Percentiles rank a stretch among this genome's conserved stretches.
Conservation (phyloP, 2,888 invertebrate species). For the Rhopalosiphum nymphaeae region DNA sequence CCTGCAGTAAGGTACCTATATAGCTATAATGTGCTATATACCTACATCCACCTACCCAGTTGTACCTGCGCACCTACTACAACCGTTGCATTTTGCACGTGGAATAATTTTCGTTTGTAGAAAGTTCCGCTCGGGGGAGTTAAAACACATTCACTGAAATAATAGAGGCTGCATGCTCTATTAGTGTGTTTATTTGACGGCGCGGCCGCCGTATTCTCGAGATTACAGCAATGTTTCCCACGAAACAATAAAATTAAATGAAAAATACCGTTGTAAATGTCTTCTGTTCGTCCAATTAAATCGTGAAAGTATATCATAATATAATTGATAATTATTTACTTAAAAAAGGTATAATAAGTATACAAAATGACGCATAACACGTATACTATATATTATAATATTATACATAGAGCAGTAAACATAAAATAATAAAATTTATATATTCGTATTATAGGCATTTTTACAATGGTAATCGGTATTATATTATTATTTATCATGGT, state of each 20-base stretch:
- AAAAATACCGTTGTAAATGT: neutral
- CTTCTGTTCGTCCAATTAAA: constrained; percentile 3
- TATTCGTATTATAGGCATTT: neutral
- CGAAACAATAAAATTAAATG: neutral
- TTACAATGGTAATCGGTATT: neutral
- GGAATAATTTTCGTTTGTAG: constrained; percentile 45
- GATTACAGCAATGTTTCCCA: neutral
- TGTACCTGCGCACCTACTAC: neutral
- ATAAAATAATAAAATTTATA: no score
- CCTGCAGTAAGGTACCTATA: neutral
- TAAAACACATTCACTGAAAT: constrained; percentile 25
- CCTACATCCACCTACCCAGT: neutral
- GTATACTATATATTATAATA: neutral
- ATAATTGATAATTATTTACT: neutral
- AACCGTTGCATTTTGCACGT: constrained; percentile 12
- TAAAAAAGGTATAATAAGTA: neutral
- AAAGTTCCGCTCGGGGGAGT: constrained; percentile 50
- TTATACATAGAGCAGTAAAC: no score
- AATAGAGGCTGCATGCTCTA: constrained; percentile 5
- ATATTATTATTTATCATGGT: neutral
- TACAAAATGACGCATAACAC: neutral
- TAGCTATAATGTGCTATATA: no score
- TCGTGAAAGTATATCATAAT: neutral
- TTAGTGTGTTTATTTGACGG: neutral
- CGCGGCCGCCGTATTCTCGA: neutral